Conservation (phyloP, 2,113 vertebrate genomes). For the Pimephales promelas region DNA sequence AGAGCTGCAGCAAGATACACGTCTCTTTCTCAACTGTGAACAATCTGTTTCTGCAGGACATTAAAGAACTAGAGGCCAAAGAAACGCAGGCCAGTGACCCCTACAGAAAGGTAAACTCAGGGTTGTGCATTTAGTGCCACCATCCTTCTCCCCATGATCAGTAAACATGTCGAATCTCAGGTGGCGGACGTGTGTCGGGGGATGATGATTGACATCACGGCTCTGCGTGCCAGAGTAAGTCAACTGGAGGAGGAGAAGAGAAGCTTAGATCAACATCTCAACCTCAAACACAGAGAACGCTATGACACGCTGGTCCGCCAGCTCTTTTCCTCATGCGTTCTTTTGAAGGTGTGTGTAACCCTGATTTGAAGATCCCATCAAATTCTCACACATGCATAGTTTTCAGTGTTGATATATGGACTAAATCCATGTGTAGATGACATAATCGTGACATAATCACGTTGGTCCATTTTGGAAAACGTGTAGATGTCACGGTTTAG, state of each 20-base stretch:
- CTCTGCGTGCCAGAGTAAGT: constrained; percentile 66
- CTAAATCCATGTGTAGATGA: too few species aligned
- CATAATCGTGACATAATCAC: too few species aligned
- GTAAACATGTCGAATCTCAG: constrained; percentile 52
- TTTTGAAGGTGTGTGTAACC: constrained; percentile 76
- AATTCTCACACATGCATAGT: too few species aligned
- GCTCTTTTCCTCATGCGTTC: constrained; percentile 72
- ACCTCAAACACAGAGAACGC: constrained; percentile 68
- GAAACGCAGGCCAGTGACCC: constrained; percentile 33
- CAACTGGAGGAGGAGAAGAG: constrained; percentile 72
- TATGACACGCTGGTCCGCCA: constrained; percentile 73
- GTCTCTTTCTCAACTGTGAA: not conserved
- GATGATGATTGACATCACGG: constrained; percentile 77
- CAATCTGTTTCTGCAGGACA: constrained; percentile 67
- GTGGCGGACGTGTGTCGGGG: constrained; percentile 65
- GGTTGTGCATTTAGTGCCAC: not conserved
- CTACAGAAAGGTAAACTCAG: constrained; percentile 64
- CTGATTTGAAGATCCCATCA: too few species aligned
- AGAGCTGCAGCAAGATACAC: not conserved
- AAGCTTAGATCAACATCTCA: constrained; percentile 64
- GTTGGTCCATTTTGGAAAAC: too few species aligned
- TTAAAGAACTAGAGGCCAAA: constrained; percentile 56
- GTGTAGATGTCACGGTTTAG: too few species aligned
- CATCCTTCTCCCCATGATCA: not conserved
- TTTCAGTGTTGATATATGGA: not conserved